These are phyloP conservation scores for Myopa tessellatipennis DNA, from an alignment of 2,888 invertebrate genomes.

Conservation along the genomic window DNA sequence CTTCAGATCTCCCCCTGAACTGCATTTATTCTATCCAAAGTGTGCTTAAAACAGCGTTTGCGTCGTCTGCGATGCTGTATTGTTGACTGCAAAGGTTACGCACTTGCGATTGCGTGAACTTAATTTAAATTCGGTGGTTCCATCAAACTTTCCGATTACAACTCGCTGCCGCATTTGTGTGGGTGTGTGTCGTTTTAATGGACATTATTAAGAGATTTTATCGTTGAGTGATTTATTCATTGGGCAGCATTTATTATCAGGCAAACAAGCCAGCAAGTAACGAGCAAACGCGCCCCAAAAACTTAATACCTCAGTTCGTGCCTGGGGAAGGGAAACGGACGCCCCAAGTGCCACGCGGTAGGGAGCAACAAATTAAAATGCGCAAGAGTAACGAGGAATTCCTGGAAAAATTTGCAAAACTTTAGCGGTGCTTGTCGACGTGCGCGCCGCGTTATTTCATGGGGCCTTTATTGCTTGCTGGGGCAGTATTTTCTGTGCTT, in stretches of 20 bases:
- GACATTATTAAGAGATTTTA: conserved; percentile 68
- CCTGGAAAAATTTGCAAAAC: conserved; percentile 56
- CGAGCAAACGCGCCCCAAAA: conserved; percentile 22
- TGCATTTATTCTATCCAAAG: not conserved
- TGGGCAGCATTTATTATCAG: conserved; percentile 67
- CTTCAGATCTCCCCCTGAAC: not conserved
- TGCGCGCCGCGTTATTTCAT: conserved; percentile 19
- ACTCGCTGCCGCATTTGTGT: not conserved
- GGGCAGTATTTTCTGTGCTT: not conserved
- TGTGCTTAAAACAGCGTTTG: not conserved
- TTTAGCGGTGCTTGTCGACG: conserved; percentile 15
- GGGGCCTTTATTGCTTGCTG: not conserved
- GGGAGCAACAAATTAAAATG: conserved; percentile 48
- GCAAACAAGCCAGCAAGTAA: conserved; percentile 54
- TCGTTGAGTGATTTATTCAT: conserved; percentile 68
- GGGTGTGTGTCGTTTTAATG: conserved; percentile 55
- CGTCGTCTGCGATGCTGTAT: not conserved
- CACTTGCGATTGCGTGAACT: conserved; percentile 25
- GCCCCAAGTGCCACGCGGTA: not conserved
- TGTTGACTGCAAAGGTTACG: conserved; percentile 12
- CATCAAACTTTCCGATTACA: conserved; percentile 24
- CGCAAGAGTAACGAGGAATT: conserved; percentile 62
- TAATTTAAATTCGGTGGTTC: conserved; percentile 21
- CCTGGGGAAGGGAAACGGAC: conserved; percentile 17
- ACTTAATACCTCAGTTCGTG: conserved; percentile 16